Base-by-base conservation (phyloP, 1,140 invertebrate species). In the Musca domestica region DNA sequence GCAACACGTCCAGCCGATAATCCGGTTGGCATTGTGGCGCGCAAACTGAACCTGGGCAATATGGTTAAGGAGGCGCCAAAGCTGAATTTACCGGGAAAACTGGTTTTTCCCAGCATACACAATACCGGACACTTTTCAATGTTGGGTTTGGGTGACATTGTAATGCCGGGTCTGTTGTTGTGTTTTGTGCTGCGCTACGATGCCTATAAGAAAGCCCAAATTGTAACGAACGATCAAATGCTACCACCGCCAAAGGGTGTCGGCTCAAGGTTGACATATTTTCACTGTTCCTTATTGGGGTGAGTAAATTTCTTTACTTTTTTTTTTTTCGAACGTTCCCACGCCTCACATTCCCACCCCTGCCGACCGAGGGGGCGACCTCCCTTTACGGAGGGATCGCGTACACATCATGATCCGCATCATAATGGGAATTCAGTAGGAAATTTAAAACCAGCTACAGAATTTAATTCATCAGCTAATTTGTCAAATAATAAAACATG, bases 271-370 rank as follows among this genome's bases (percentile, higher is more conserved):
- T 78, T 89, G 69, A 89, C 88, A 63, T 98, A 98, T 86, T 98
- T 98, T 88, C 96, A 98, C 86, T 98, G 96, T 87, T 98, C 96
- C 73, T 88, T 98, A 75, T 91, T 98, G 79, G 96, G 96, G 80
- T 82, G 27, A 75, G 74, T 22, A 34, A 25, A 46, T 22, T n/a
- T n/a, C n/a, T n/a, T n/a, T n/a, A n/a, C 41, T 47, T 47, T 15
- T 47, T 15, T 47, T 9, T 47, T 47, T n/a, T n/a, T n/a, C n/a
- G n/a, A n/a, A n/a, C n/a, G n/a, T n/a, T n/a, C n/a, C n/a, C n/a
- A n/a, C n/a, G n/a, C n/a, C n/a, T n/a, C n/a, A n/a, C n/a, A n/a
- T n/a, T n/a, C n/a, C n/a, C n/a, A n/a, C n/a, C n/a, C n/a, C n/a
- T n/a, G n/a, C n/a, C n/a, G n/a, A n/a, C n/a, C n/a, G n/a, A n/a